Evolutionary conservation across 2,888 invertebrate genomes (phyloP).

Genomic region (Apamea epomidion): DNA sequence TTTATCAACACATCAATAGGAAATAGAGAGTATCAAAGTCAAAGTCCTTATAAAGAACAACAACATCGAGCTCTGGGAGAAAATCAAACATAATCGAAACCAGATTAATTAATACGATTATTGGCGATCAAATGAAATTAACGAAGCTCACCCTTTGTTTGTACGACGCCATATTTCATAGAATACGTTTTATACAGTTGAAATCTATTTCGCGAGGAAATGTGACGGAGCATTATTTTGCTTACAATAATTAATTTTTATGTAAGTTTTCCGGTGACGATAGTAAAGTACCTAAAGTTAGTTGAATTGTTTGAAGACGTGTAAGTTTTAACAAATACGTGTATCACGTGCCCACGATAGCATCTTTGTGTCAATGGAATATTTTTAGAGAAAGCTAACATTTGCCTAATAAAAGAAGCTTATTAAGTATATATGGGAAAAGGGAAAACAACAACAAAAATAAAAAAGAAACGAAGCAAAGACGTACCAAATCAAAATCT

Average conservation of each 20-base stretch:
- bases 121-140: conserved; percentile 64
- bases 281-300: background rate
- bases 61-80: conserved; percentile 8
- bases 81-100: conserved; percentile 62
- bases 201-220: background rate
- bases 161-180: conserved; percentile 5
- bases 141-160: conserved; percentile 37
- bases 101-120: conserved; percentile 67
- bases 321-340: background rate
- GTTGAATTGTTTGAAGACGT: background rate
- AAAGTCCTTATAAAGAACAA: background rate
- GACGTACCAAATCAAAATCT: conserved; percentile 6
- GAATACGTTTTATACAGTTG: background rate
- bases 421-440: background rate
- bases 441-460: background rate
- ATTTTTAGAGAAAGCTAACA: background rate
- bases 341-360: background rate
- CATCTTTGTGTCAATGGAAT: background rate
- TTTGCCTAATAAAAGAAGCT: background rate
- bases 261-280: background rate
- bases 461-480: background rate
- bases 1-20: background rate
- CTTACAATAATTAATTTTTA: background rate
- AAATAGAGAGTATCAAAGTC: background rate
- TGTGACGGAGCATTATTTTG: background rate